Evolutionary conservation across 2,113 vertebrate genomes (phyloP).

Genomic region (Lamprotornis superbus): DNA sequence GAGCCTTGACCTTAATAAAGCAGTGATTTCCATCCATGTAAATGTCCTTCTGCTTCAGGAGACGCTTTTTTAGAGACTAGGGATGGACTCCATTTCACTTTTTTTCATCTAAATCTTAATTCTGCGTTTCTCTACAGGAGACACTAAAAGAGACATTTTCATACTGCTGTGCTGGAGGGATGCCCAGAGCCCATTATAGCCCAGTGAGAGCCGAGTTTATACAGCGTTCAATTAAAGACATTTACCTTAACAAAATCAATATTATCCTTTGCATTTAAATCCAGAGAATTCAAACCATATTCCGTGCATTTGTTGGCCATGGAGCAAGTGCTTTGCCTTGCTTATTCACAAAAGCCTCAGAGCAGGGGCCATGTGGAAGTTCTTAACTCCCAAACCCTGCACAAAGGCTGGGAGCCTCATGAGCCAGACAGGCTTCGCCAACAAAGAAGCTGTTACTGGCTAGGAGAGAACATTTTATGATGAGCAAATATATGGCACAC

Average conservation of each 20-base stretch:
- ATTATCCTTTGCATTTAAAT: slow-evolving; percentile 58
- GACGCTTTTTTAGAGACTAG: not conserved
- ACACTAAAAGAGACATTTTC: not conserved
- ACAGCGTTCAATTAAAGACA: slow-evolving; percentile 6
- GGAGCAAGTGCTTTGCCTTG: slow-evolving; percentile 4
- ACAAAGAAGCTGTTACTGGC: slow-evolving; percentile 63
- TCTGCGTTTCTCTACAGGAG: not conserved
- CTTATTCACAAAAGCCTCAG: slow-evolving; percentile 40
- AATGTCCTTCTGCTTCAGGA: not conserved
- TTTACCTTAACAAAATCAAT: slow-evolving; percentile 67
- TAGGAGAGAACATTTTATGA: slow-evolving; percentile 53
- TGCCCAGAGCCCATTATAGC: slow-evolving; percentile 32
- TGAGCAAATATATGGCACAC: slow-evolving; percentile 52
- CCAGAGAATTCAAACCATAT: slow-evolving; percentile 41
- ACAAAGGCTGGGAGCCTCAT: slow-evolving; percentile 58
- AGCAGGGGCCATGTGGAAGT: slow-evolving; percentile 57
- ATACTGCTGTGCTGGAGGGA: slow-evolving; percentile 25
- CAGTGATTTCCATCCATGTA: not conserved
- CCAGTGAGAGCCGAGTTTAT: not conserved
- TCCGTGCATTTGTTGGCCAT: not conserved
- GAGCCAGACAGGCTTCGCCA: slow-evolving; percentile 34
- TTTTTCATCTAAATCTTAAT: not conserved
- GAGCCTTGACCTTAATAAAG: not conserved
- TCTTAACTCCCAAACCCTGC: slow-evolving; percentile 33
- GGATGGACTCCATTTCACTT: not conserved